A percentile compares a stretch with the other conserved stretches of the same genome.
Conservation (phyloP, 2,888 invertebrate genomes). For the Dasysyrphus tricinctus region DNA sequence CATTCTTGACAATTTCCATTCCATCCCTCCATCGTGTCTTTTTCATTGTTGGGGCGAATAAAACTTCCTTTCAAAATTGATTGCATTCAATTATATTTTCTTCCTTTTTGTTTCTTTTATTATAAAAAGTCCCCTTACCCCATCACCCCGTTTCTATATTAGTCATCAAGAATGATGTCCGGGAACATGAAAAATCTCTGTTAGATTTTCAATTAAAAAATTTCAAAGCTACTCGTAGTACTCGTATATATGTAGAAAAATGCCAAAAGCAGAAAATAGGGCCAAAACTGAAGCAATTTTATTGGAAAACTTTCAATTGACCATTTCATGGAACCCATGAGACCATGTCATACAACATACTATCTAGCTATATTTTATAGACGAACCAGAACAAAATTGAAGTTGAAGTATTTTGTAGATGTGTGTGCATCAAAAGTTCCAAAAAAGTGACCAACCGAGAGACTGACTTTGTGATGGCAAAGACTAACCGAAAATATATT, state of each 20-base stretch:
- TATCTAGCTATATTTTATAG: not conserved
- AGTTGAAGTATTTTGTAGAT: not conserved
- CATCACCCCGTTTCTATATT: not conserved
- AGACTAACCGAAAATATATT: constrained; percentile 55
- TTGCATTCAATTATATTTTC: constrained; percentile 60
- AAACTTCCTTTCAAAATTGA: constrained; percentile 37
- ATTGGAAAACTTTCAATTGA: constrained; percentile 61
- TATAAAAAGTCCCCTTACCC: not conserved
- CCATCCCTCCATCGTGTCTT: not conserved
- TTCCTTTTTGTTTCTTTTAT: constrained; percentile 30
- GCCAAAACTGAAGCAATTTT: constrained; percentile 46
- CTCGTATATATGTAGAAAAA: not conserved
- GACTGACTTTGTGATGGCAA: not conserved
- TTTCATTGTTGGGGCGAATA: not conserved
- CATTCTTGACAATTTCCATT: not conserved
- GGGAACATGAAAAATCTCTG: constrained; percentile 23
- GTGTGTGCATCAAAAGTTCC: not conserved
- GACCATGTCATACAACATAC: not conserved
- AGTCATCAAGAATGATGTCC: constrained; percentile 27
- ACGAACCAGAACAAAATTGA: not conserved
- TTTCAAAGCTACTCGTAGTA: constrained; percentile 44
- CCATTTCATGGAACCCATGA: not conserved
- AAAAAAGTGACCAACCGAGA: constrained; percentile 52
- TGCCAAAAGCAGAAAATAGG: constrained; percentile 43
- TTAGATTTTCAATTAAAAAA: constrained; percentile 67